Evolutionary conservation across 1,140 invertebrate genomes (phyloP), one percentile per base, ranked within the genome.

Genomic region (Patella vulgata): DNA sequence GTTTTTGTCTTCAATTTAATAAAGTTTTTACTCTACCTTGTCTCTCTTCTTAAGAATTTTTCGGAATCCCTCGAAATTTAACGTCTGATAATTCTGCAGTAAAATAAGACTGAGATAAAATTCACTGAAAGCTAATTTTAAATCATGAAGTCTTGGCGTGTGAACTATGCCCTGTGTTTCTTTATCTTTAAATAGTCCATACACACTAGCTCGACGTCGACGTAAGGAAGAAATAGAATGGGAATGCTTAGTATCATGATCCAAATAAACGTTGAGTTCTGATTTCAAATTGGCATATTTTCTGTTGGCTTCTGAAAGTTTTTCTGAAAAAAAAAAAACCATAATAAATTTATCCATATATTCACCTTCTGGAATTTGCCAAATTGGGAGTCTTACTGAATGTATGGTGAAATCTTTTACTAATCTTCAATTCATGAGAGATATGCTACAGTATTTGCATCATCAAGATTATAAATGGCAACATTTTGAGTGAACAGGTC

Each of bases 11-110:
- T n/a, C n/a, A n/a, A n/a, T n/a, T n/a, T n/a, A n/a, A n/a, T n/a
- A n/a, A n/a, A n/a, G n/a, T n/a, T n/a, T n/a, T n/a, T 23, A 14
- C 30, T 70, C 63, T 68, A 98, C 93, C 89, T 99, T 99, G 85
- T 99, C 98, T 84, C 99, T 97, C 86, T 99, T 99, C 83, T 99
- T 99, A n/a, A 99, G 88, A 79, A 99, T 99, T 86, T 99, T 99
- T 59, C 97, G 89, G 86, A 99, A 99, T 0, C 98, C 98, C 17
- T 97, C 99, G 75, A 96, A 97, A 86, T 99, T 99, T 21, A 99
- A 86, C 84, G 97, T 98, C 72, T 91, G 88, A 75, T 89, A 90
- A 76, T 91, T 91, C 79, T 90, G 89, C 47, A 90, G 86, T 1
- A 99, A 87, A 71, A 99, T 97, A 27, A 99, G 79, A 76, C 94